Conservation (phyloP, 2,797 vertebrate species). For the Arvicola amphibius region DNA sequence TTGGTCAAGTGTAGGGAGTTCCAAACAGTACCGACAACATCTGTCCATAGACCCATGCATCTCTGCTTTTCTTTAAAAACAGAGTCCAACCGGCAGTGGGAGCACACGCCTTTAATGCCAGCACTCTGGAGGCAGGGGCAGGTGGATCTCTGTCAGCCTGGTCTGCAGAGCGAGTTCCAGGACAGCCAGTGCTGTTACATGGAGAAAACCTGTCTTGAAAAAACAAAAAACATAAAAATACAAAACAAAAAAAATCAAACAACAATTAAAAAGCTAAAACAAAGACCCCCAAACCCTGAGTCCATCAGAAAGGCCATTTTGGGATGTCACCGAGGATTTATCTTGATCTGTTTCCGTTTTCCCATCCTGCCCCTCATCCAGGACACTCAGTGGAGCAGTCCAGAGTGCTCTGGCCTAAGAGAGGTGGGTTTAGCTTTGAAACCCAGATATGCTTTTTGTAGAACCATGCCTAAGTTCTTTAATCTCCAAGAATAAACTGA, state of each 20-base stretch:
- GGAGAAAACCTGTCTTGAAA: not conserved
- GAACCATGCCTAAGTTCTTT: not conserved
- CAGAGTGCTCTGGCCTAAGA: constrained; percentile 8
- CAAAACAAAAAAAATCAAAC: not conserved
- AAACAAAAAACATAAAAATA: not conserved
- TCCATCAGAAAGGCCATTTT: not conserved
- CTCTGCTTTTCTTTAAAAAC: not conserved
- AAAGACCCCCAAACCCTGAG: not conserved
- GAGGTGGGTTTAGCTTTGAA: not conserved
- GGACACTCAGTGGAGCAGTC: not conserved
- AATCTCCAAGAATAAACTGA: not conserved
- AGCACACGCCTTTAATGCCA: not conserved
- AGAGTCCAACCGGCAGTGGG: not conserved
- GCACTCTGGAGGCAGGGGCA: not conserved
- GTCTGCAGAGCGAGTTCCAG: not conserved
- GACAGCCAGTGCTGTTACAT: not conserved
- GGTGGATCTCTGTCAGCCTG: not conserved
- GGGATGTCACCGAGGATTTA: not conserved
- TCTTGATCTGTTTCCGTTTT: constrained; percentile 26
- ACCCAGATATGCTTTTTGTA: constrained; percentile 1
- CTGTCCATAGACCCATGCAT: not conserved
- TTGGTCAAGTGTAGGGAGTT: not conserved
- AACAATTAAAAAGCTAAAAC: not conserved
- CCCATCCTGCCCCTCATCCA: not conserved
- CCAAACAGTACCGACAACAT: not conserved